Base-by-base conservation (phyloP, 2,113 vertebrate species). In the Morphnarchus princeps region DNA sequence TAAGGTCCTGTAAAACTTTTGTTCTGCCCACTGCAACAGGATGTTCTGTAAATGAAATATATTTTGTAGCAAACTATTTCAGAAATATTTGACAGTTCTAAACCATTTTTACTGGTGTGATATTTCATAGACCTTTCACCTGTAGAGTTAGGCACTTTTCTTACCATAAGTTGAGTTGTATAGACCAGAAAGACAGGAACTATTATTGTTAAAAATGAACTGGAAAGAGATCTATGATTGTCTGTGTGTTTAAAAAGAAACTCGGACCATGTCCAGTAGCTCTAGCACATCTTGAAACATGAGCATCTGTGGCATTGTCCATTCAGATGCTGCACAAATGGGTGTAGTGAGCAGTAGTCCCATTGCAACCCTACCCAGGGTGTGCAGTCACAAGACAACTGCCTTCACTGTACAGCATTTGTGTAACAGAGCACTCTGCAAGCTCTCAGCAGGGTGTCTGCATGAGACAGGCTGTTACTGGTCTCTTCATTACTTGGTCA, bases 341-440 rank as follows among this genome's bases (percentile, higher is more conserved):
- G 7, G 16, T 25, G 24, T 15, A 29, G 31, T 1, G 6, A 80
- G 20, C 45, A 34, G 29, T 34, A 11, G 6, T 20, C 15, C 12
- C 32, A 13, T 11, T 34, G 20, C 47, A 54, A 18, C 19, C 16
- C 13, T 55, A 40, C 9, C 21, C 42, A 14, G 28, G 22, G 19
- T 42, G 24, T 50, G 50, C 43, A 19, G 42, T 16, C 43, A 6
- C 1, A 1, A 13, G 17, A 9, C 7, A 26, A 20, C 34, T 52
- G 55, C n/a, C 22, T 82, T 34, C 21, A 6, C 15, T 3, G 8
- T 24, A 3, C 3, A 16, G 15, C 18, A 9, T 32, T 24, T 18
- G 34, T 26, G 36, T 62, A 10, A 21, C 0, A 36, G 16, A 25
- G 45, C 28, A 6, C 67, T 40, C 52, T 0, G 0, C 36, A 6